phyloP scores from a whole-genome alignment of 2,113 vertebrate genomes.

The Gallinago undulata region DNA sequence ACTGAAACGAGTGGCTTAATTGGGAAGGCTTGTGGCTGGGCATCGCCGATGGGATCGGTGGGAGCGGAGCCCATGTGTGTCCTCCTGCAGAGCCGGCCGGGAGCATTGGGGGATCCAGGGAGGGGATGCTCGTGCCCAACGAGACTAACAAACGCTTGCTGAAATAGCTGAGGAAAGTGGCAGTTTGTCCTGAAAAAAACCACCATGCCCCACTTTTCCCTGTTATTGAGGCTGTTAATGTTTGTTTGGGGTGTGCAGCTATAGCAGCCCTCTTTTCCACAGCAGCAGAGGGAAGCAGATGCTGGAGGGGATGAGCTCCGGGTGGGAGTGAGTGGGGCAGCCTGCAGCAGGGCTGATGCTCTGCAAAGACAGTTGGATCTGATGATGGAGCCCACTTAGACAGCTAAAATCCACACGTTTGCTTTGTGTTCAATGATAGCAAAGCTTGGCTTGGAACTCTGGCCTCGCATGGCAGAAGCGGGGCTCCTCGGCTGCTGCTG shows the following conservation, averaged over 20 bases:
- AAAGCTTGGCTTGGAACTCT: neutral
- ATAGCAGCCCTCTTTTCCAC: neutral
- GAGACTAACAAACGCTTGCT: neutral
- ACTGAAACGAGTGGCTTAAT: neutral
- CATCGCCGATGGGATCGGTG: rapidly evolving
- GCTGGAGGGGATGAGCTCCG: neutral
- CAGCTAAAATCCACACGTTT: rapidly evolving
- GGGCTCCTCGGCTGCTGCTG: rapidly evolving
- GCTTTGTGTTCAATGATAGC: rapidly evolving
- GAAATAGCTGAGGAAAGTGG: rapidly evolving
- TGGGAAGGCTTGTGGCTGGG: neutral
- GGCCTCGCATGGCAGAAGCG: rapidly evolving
- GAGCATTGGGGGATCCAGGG: neutral
- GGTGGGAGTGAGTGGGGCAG: neutral
- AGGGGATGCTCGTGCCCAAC: rapidly evolving
- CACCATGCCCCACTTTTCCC: no score
- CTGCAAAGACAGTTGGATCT: no score
- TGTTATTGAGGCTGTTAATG: neutral
- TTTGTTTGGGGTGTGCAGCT: neutral
- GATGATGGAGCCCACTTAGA: rapidly evolving
- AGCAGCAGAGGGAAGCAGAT: neutral
- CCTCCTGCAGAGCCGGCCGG: neutral
- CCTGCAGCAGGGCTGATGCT: neutral
- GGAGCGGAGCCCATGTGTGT: neutral
- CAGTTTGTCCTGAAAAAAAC: rapidly evolving